phyloP scores from a whole-genome alignment of 2,797 vertebrate species.

The Zenarchopterus dispar region DNA sequence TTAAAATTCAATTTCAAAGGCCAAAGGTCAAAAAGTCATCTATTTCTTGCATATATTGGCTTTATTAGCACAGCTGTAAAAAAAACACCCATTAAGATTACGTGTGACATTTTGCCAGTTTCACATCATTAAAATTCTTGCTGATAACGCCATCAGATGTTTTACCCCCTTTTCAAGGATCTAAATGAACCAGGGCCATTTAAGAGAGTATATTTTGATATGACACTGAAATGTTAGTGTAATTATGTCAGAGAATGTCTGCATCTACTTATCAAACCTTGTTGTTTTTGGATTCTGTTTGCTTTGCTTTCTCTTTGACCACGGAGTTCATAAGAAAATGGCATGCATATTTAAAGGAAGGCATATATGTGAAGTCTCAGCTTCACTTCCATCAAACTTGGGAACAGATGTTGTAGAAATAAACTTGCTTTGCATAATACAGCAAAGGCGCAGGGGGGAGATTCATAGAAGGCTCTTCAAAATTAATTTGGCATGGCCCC shows the following conservation, averaged over 20 bases:
- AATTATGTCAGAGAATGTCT: constrained; percentile 21
- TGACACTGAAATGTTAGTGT: constrained; percentile 2
- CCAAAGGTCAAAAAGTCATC: constrained; percentile 20
- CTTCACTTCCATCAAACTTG: constrained; percentile 50
- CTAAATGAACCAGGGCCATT: neutral
- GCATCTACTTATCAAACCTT: constrained; percentile 9
- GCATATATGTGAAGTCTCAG: constrained; percentile 33
- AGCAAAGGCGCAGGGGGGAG: constrained; percentile 35
- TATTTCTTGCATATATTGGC: neutral
- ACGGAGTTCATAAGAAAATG: constrained; percentile 33
- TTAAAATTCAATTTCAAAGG: constrained; percentile 23
- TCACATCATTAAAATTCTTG: neutral
- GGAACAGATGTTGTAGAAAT: constrained; percentile 29
- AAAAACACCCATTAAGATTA: neutral
- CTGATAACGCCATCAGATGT: neutral
- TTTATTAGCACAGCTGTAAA: neutral
- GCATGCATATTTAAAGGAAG: constrained; percentile 18
- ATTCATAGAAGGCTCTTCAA: constrained; percentile 28
- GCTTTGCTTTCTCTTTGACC: constrained; percentile 42
- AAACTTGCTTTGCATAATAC: constrained; percentile 41
- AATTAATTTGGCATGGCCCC: constrained; percentile 39
- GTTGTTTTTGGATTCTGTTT: constrained; percentile 25
- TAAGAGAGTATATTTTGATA: constrained; percentile 8
- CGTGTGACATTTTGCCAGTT: neutral
- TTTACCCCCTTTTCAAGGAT: neutral